Percentiles rank a stretch among this genome's conserved stretches.
These are phyloP conservation scores for Pollachius pollachius DNA, from an alignment of 2,113 vertebrate species.

Conservation along the genomic window DNA sequence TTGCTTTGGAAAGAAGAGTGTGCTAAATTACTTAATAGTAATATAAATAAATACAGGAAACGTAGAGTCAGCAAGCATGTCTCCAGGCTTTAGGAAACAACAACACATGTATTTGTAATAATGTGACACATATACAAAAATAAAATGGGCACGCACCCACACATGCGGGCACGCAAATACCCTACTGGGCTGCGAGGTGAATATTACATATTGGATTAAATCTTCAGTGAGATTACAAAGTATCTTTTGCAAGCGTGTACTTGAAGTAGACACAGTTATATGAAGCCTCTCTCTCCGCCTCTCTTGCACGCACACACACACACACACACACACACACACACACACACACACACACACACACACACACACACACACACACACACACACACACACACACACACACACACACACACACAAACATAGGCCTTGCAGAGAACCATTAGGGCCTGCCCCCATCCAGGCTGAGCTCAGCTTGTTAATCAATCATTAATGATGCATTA, in stretches of 20 bases:
- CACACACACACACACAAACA: slow-evolving; percentile 9
- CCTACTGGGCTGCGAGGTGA: no score
- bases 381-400: slow-evolving; percentile 2
- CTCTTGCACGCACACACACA: neutral
- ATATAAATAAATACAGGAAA: no score
- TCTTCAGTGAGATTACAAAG: no score
- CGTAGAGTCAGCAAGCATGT: no score
- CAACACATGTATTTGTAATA: no score
- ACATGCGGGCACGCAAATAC: neutral
- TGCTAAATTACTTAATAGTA: no score
- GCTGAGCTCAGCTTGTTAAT: slow-evolving; percentile 73
- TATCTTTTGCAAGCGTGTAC: neutral
- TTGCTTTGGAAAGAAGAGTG: no score
- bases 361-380: slow-evolving; percentile 17
- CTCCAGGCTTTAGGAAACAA: no score
- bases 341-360: slow-evolving; percentile 16
- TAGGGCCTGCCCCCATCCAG: slow-evolving; percentile 49
- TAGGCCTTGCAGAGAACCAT: slow-evolving; percentile 53
- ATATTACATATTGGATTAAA: neutral
- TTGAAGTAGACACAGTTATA: neutral
- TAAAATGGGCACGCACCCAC: neutral
- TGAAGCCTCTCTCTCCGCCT: neutral
- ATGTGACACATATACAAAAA: slow-evolving; percentile 12
- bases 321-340: neutral
- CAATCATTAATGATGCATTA: slow-evolving; percentile 80